Evolutionary conservation across 2,888 invertebrate species (phyloP).

Genomic region (Orthonychiurus folsomi): DNA sequence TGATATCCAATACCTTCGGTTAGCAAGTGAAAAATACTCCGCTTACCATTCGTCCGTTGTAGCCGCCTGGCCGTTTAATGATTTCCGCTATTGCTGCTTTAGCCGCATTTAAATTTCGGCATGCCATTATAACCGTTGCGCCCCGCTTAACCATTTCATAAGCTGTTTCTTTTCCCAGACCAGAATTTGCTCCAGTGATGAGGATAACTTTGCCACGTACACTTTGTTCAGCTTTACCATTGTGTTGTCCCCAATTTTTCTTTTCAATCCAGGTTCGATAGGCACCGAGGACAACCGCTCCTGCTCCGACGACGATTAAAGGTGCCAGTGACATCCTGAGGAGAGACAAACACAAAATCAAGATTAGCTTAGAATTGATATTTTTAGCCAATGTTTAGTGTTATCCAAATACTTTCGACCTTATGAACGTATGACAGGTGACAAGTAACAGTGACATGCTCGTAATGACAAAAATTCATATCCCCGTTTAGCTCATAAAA

Average conservation of each 20-base stretch:
- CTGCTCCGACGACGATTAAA: background rate
- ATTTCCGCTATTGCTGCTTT: background rate
- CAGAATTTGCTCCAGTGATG: constrained; percentile 8
- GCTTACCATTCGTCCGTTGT: background rate
- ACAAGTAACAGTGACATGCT: too few species aligned
- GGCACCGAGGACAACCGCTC: too few species aligned
- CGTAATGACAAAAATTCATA: too few species aligned
- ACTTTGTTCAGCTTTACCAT: background rate
- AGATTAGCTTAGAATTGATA: too few species aligned
- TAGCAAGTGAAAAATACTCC: too few species aligned
- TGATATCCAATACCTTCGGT: too few species aligned
- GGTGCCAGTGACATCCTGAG: too few species aligned
- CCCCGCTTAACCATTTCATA: constrained; percentile 6
- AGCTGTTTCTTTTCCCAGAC: constrained; percentile 5
- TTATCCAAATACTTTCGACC: too few species aligned
- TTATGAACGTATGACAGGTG: too few species aligned
- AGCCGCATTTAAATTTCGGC: constrained; percentile 2
- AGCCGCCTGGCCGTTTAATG: background rate
- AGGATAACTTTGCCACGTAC: background rate
- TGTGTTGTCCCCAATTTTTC: background rate
- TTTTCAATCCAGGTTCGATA: background rate
- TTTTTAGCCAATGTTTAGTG: too few species aligned
- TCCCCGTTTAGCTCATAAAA: too few species aligned
- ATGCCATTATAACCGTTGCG: constrained; percentile 1
- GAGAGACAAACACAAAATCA: too few species aligned